A percentile compares a stretch with the other conserved stretches of the same genome.
These are phyloP conservation scores for Stegodyphus dumicola DNA, from an alignment of 1,140 invertebrate species.

Conservation along the genomic window DNA sequence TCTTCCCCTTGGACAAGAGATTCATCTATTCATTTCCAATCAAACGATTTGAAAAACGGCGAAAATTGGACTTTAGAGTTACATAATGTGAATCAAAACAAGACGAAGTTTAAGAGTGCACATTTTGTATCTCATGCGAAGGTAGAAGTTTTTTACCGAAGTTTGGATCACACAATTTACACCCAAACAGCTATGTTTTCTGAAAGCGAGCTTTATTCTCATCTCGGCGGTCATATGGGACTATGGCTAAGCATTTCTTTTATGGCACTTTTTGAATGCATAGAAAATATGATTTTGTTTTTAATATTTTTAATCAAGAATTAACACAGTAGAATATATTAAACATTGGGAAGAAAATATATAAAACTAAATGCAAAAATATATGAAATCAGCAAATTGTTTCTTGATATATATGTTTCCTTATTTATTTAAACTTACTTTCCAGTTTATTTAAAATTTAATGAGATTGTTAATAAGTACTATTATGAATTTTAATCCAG, in stretches of 20 bases:
- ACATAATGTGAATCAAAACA: too few relatives aligned
- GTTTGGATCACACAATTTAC: slow-evolving; percentile 17
- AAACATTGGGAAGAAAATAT: too few relatives aligned
- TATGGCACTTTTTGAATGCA: slow-evolving; percentile 25
- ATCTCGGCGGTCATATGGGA: slow-evolving; percentile 38
- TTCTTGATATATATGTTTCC: too few relatives aligned
- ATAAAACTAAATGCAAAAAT: too few relatives aligned
- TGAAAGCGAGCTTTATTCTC: slow-evolving; percentile 17
- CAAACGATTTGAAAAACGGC: not conserved
- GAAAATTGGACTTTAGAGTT: not conserved
- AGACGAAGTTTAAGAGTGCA: not conserved
- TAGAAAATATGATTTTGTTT: slow-evolving; percentile 7
- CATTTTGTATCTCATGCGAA: not conserved
- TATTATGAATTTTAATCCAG: too few relatives aligned
- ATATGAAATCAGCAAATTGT: too few relatives aligned
- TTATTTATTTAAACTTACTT: too few relatives aligned
- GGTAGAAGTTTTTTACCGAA: slow-evolving; percentile 13
- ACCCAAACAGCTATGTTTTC: slow-evolving; percentile 18
- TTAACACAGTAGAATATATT: not conserved
- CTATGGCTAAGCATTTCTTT: slow-evolving; percentile 52
- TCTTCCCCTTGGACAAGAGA: not conserved
- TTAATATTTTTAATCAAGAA: not conserved
- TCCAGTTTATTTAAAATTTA: too few relatives aligned
- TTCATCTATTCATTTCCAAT: not conserved
- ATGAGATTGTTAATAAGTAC: too few relatives aligned